These are phyloP conservation scores for Epirrhoe tristata DNA, from an alignment of 2,888 invertebrate species.

Conservation along the genomic window DNA sequence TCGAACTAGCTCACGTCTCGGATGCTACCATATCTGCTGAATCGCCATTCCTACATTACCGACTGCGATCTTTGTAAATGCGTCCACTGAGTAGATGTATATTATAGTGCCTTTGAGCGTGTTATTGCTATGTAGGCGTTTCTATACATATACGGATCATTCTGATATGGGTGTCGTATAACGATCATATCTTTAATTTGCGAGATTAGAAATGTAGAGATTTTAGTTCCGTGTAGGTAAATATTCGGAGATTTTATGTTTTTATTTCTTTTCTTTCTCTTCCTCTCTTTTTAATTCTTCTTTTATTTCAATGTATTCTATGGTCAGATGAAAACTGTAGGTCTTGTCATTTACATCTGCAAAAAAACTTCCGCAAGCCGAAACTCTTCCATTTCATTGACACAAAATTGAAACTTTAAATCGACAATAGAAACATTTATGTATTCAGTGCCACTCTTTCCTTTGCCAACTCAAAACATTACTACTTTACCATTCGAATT, in stretches of 20 bases:
- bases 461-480: conserved; percentile 17
- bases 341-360: too few species aligned
- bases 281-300: too few species aligned
- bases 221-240: neutral
- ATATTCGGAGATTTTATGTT: too few species aligned
- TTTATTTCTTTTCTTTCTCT: too few species aligned
- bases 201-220: conserved; percentile 1
- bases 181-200: conserved; percentile 24
- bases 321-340: too few species aligned
- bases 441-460: neutral
- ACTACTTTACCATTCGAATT: conserved; percentile 33
- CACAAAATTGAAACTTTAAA: neutral
- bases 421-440: neutral
- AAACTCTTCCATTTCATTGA: too few species aligned
- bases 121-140: conserved; percentile 30
- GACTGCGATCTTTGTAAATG: conserved; percentile 9
- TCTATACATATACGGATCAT: conserved; percentile 35
- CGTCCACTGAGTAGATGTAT: conserved; percentile 9
- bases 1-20: too few species aligned
- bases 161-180: conserved; percentile 3
- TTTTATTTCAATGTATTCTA: neutral
- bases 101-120: conserved; percentile 18
- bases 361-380: too few species aligned
- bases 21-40: too few species aligned
- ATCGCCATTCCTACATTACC: neutral